Conservation (phyloP, 2,888 invertebrate species). For the Macrostomum cliftonense region DNA sequence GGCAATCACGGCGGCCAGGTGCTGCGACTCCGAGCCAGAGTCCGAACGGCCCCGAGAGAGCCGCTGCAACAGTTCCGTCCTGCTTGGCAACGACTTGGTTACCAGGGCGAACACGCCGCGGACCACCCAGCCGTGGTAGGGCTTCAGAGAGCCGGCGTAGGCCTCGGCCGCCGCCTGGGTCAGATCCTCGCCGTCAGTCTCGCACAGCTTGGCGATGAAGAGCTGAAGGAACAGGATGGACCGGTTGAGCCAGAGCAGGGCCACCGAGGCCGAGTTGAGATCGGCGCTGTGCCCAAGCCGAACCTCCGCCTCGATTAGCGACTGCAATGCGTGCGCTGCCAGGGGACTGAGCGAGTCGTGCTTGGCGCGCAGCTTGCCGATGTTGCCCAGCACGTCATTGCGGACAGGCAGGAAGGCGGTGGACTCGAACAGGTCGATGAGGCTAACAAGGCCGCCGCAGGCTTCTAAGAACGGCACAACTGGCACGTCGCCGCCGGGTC, state of each 20-base stretch:
- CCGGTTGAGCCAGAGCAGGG: conserved; percentile 36
- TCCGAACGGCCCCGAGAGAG: conserved; percentile 14
- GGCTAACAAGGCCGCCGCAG: conserved; percentile 23
- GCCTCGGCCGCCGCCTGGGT: conserved; percentile 23
- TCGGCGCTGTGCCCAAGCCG: conserved; percentile 19
- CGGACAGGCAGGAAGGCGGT: conserved; percentile 37
- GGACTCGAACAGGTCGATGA: conserved; percentile 27
- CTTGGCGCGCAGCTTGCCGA: conserved; percentile 14
- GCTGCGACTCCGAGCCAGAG: conserved; percentile 11
- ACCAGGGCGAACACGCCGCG: conserved; percentile 34
- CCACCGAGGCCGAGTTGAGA: conserved; percentile 31
- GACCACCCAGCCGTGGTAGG: conserved; percentile 35
- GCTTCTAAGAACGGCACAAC: conserved; percentile 26
- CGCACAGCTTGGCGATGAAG: conserved; percentile 10
- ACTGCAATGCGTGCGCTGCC: conserved; percentile 27
- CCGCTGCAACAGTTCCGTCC: conserved; percentile 19
- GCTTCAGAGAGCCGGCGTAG: conserved; percentile 28
- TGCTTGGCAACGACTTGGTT: conserved; percentile 24
- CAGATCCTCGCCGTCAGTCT: conserved; percentile 21
- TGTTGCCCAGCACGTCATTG: conserved; percentile 35
- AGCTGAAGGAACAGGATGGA: conserved; percentile 13
- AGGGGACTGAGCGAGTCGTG: conserved; percentile 20
- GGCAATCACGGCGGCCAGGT: conserved; percentile 15
- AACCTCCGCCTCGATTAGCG: conserved; percentile 27
- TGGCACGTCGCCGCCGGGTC: conserved; percentile 23